Percentiles rank a stretch among this genome's conserved stretches.
Conservation (phyloP, 1,140 invertebrate species). For the Drosophila athabasca region DNA sequence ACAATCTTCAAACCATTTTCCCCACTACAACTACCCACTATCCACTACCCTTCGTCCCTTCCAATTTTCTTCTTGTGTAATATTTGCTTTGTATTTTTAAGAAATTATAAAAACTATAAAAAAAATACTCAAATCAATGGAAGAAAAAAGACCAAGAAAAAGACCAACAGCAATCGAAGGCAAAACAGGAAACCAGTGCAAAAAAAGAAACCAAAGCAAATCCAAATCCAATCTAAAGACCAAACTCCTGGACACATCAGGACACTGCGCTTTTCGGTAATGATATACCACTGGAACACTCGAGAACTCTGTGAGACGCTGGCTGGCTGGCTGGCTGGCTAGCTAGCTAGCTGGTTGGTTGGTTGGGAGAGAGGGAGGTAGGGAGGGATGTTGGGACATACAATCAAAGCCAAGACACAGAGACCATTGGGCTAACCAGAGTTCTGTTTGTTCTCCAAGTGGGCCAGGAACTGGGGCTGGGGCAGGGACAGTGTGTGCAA, state of each 20-base stretch:
- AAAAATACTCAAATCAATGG: background rate
- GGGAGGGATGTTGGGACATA: background rate
- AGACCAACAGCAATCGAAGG: constrained; percentile 6
- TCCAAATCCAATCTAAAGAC: constrained; percentile 21
- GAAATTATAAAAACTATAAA: constrained; percentile 73
- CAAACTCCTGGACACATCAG: constrained; percentile 31
- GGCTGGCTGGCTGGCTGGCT: no score
- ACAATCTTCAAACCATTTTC: constrained; percentile 2
- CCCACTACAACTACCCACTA: no score
- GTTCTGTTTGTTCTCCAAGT: constrained; percentile 17
- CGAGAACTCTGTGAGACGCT: constrained; percentile 2
- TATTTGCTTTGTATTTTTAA: constrained; percentile 82
- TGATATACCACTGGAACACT: constrained; percentile 55
- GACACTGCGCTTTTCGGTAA: constrained; percentile 58
- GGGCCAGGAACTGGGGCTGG: constrained; percentile 19
- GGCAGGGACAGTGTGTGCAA: constrained; percentile 11
- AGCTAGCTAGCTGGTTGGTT: no score
- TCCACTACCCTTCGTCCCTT: no score
- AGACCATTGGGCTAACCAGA: constrained; percentile 17
- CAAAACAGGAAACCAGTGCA: constrained; percentile 37
- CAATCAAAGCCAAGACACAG: constrained; percentile 42
- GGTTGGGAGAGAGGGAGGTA: background rate
- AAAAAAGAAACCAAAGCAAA: constrained; percentile 30
- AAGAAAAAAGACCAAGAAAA: no score
- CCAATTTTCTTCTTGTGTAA: constrained; percentile 41